Percentiles rank a stretch among this genome's conserved stretches.
phyloP scores from a whole-genome alignment of 2,113 vertebrate genomes.

The Irena cyanogastra region DNA sequence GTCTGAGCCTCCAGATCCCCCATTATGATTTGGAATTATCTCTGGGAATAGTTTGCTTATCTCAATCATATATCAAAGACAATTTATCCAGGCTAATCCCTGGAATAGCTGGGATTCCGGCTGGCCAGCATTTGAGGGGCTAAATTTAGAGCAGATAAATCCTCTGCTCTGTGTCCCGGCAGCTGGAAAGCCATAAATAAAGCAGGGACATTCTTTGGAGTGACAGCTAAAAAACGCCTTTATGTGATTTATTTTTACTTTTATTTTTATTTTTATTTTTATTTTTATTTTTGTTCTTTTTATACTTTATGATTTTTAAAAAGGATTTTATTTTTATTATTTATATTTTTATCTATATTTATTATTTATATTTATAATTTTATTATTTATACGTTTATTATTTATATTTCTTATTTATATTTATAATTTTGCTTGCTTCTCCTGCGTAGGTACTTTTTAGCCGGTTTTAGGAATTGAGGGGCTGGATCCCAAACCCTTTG shows the following conservation, averaged over 20 bases:
- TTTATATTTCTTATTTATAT: background rate
- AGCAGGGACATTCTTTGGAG: background rate
- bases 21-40: background rate
- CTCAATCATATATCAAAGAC: background rate
- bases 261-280: background rate
- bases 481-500: background rate
- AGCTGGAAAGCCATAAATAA: slow-evolving; percentile 27
- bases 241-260: background rate
- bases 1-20: background rate
- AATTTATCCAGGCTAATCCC: background rate
- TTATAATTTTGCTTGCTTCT: background rate
- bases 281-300: no score
- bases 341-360: background rate
- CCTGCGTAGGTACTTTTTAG: background rate
- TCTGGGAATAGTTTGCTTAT: background rate
- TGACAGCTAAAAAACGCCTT: background rate
- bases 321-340: no score
- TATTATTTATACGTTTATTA: background rate
- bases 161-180: background rate
- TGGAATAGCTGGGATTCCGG: slow-evolving; percentile 21
- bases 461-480: background rate
- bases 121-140: background rate
- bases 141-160: slow-evolving; percentile 39
- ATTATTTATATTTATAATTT: background rate
- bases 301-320: background rate